Conservation (phyloP, 2,888 invertebrate species). For the Zygaena filipendulae region DNA sequence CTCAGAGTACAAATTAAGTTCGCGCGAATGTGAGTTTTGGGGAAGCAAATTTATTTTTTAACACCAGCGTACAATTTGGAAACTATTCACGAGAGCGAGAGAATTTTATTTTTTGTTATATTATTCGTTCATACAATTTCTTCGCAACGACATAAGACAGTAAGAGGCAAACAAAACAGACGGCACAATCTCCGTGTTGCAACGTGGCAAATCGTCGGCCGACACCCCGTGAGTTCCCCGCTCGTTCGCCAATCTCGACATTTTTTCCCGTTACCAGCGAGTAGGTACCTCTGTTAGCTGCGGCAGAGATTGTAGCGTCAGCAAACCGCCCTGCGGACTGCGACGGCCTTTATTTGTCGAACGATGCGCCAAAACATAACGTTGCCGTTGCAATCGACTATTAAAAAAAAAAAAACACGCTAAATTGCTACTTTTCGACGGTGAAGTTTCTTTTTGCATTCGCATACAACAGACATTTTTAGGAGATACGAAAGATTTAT, state of each 20-base stretch:
- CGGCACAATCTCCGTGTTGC: conserved; percentile 60
- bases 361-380: conserved; percentile 65
- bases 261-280: conserved; percentile 48
- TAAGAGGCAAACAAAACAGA: conserved; percentile 60
- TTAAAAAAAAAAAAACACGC: too few species aligned
- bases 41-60: too few species aligned
- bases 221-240: conserved; percentile 50
- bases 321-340: conserved; percentile 53
- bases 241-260: conserved; percentile 53
- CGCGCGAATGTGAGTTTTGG: too few species aligned
- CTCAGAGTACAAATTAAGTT: too few species aligned
- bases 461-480: too few species aligned
- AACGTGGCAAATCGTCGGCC: conserved; percentile 54
- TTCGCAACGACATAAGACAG: conserved; percentile 53
- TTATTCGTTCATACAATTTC: conserved; percentile 53
- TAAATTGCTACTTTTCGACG: conserved; percentile 46
- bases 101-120: too few species aligned
- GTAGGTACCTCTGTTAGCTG: conserved; percentile 28
- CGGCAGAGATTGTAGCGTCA: conserved; percentile 52
- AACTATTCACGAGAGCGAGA: too few species aligned
- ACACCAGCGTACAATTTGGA: conserved; percentile 33
- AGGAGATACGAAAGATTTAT: too few species aligned
- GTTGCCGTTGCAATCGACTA: conserved; percentile 60
- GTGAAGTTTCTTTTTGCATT: conserved; percentile 47
- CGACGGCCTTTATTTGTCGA: conserved; percentile 55